phyloP scores from a whole-genome alignment of 2,888 invertebrate genomes.

The Choreutis nemorana region DNA sequence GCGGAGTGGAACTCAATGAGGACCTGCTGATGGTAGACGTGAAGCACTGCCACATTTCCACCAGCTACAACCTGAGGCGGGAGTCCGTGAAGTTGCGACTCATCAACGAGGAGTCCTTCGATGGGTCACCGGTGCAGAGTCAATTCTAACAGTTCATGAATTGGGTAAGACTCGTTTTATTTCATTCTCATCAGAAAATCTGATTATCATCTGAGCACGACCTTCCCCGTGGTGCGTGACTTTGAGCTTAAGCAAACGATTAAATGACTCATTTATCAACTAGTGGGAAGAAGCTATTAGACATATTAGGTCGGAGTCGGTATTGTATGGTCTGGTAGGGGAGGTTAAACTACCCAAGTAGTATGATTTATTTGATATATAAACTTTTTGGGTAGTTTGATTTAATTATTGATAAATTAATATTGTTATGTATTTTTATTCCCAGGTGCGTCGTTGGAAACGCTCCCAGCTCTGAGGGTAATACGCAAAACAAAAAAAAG shows the following conservation, averaged over 20 bases:
- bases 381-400: no score
- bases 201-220: not conserved
- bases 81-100: slow-evolving; percentile 55
- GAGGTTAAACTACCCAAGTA: no score
- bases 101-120: slow-evolving; percentile 59
- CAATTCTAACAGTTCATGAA: slow-evolving; percentile 57
- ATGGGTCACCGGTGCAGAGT: slow-evolving; percentile 45
- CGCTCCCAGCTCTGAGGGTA: slow-evolving; percentile 42
- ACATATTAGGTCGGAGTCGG: no score
- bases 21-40: slow-evolving; percentile 51
- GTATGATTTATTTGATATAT: no score
- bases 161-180: slow-evolving; percentile 31
- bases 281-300: no score
- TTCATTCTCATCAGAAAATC: slow-evolving; percentile 4
- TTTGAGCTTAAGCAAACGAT: no score
- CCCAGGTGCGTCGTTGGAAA: slow-evolving; percentile 43
- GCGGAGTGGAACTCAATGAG: slow-evolving; percentile 57
- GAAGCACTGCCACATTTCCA: slow-evolving; percentile 58
- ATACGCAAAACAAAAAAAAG: slow-evolving; percentile 17
- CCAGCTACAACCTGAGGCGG: slow-evolving; percentile 51
- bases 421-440: slow-evolving; percentile 11
- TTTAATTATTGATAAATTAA: not conserved
- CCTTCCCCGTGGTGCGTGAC: no score
- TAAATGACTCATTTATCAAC: no score
- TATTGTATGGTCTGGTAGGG: no score